These are phyloP conservation scores for Hiodon tergisus DNA, from an alignment of 2,113 vertebrate species.

Conservation along the genomic window DNA sequence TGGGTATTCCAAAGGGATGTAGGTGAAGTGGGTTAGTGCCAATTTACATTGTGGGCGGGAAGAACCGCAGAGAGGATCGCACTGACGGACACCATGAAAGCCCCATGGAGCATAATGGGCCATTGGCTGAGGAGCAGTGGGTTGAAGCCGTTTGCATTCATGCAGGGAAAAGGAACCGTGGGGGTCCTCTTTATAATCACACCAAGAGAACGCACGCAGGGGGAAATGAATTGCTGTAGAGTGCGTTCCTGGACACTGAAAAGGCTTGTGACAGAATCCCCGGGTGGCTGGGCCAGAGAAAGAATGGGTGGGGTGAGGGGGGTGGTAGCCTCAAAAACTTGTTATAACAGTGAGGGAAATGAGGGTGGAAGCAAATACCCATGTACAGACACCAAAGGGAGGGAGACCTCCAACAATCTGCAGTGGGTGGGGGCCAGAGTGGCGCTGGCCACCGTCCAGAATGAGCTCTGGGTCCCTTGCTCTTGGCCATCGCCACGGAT, in stretches of 20 bases:
- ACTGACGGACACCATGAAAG: neutral
- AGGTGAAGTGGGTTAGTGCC: neutral
- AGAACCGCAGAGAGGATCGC: neutral
- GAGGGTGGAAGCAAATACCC: neutral
- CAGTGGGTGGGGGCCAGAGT: too few species aligned
- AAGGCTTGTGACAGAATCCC: neutral
- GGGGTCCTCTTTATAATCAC: neutral
- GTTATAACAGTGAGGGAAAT: neutral
- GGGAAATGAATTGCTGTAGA: neutral
- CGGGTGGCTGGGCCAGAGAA: neutral
- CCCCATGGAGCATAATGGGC: neutral
- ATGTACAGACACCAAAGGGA: neutral
- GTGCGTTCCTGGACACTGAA: neutral
- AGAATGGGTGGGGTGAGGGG: neutral
- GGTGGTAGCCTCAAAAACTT: neutral
- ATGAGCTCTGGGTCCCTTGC: too few species aligned
- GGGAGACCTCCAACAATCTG: too few species aligned
- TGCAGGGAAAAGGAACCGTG: constrained; percentile 5
- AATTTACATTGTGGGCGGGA: neutral
- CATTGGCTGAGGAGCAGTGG: neutral
- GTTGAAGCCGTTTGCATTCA: constrained; percentile 1
- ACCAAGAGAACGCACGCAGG: neutral
- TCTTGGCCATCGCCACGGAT: too few species aligned
- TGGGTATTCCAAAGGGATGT: neutral
- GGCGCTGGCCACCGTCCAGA: too few species aligned